phyloP scores from a whole-genome alignment of 2,797 vertebrate genomes.

The Nasua narica region DNA sequence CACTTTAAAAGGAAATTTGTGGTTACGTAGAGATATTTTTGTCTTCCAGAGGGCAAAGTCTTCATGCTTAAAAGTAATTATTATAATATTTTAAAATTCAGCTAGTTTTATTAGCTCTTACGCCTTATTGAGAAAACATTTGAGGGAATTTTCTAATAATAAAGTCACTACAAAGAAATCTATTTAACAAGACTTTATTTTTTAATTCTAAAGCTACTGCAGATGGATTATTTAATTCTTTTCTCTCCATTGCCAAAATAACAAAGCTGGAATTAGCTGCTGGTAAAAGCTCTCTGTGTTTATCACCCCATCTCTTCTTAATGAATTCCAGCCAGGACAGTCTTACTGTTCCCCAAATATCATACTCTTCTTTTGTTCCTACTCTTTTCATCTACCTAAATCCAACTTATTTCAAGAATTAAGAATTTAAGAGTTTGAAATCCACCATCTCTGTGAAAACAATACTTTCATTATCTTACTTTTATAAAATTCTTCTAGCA shows the following conservation, averaged over 20 bases:
- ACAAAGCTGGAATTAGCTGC: not conserved
- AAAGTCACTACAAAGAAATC: not conserved
- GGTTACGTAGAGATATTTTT: not conserved
- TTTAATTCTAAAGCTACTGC: not conserved
- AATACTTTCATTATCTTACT: not conserved
- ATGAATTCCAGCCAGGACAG: not conserved
- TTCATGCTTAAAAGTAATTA: not conserved
- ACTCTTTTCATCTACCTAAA: not conserved
- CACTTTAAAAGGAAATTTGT: slow-evolving; percentile 22
- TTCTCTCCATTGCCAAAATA: not conserved
- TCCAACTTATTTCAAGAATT: not conserved
- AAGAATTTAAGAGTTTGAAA: not conserved
- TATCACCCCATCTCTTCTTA: not conserved
- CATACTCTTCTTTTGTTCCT: not conserved
- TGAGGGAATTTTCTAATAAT: slow-evolving; percentile 19
- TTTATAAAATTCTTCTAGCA: not conserved
- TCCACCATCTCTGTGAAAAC: not conserved
- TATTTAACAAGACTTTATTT: not conserved
- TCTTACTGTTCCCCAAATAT: not conserved
- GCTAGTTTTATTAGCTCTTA: not conserved
- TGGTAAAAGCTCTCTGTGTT: not conserved
- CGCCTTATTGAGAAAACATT: not conserved
- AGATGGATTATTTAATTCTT: not conserved
- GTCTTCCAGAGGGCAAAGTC: not conserved
- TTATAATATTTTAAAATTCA: not conserved